Base-by-base conservation (phyloP, 2,888 invertebrate genomes). In the Himalopsyche kuldschensis region DNA sequence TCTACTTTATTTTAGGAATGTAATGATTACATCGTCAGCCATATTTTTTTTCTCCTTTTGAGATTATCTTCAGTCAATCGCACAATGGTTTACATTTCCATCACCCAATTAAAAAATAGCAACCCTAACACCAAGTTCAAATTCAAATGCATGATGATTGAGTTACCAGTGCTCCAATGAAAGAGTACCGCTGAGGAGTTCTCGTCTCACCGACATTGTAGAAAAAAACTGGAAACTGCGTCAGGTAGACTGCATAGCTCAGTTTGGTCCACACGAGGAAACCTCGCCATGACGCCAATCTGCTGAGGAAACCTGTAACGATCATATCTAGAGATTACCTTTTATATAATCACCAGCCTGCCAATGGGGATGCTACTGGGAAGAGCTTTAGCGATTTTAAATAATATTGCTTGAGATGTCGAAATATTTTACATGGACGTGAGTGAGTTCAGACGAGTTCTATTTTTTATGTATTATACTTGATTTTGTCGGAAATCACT, bases 201-300 rank as follows among this genome's bases (percentile, higher is more conserved):
- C 93, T 91, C 55, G 92, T 92, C 80, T 90, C 91, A 3, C 95
- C 95, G 46, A 95, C 94, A 87, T 94, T 94, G 87, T 90, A 95
- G 89, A 95, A 95, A 88, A 93, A 95, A 82, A 95, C 92, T 4
- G 95, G 95, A 87, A 95, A 95, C 88, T 95, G 95, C 32, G 94
- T 94, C 84, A 95, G 89, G 88, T 95, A 95, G 80, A 95, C 91
- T 46, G 94, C 93, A 88, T 95, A 95, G 47, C 95, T 94, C n/a
- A 95, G 90, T 88, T 94, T 93, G 11, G 95, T 95, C 87, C 93
- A 93, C 10, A 95, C 89, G 86, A 93, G 90, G 88, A 94, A 95
- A 76, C 93, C 92, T 87, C 90, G 92, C 92, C 93, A 93, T 10
- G 93, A 91, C 78, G 94, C 91, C 63, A 94, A 85, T 84, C 89